These are phyloP conservation scores for Cyrtodaria siliqua DNA, from an alignment of 2,888 invertebrate genomes.

Conservation along the genomic window DNA sequence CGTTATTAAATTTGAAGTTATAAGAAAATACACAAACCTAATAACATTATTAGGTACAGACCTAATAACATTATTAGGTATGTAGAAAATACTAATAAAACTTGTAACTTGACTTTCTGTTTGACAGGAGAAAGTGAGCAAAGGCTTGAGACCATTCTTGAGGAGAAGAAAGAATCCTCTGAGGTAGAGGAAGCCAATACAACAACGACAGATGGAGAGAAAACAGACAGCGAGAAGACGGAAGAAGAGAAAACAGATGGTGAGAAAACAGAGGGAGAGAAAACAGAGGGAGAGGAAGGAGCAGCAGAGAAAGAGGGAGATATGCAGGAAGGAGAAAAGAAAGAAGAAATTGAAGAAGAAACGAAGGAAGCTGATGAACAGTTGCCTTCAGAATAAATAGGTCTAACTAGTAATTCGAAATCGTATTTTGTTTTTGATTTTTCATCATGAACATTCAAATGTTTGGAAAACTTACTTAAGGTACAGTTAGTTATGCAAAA, in stretches of 20 bases:
- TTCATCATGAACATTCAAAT: too few species aligned
- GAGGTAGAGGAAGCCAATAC: slow-evolving; percentile 31
- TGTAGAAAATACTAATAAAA: too few species aligned
- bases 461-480: too few species aligned
- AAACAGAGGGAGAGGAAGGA: slow-evolving; percentile 13
- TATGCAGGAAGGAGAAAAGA: slow-evolving; percentile 1
- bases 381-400: slow-evolving; percentile 25
- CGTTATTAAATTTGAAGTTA: too few species aligned
- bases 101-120: too few species aligned
- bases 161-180: slow-evolving; percentile 64
- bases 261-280: slow-evolving; percentile 23
- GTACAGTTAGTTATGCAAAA: too few species aligned
- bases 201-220: slow-evolving; percentile 7
- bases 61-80: too few species aligned
- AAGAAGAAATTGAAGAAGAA: slow-evolving; percentile 9
- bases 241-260: slow-evolving; percentile 29
- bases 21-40: background rate
- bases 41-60: too few species aligned
- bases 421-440: too few species aligned
- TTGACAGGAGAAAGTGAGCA: slow-evolving; percentile 27
- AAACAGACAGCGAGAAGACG: slow-evolving; percentile 27
- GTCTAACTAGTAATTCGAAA: too few species aligned
- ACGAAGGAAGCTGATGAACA: slow-evolving; percentile 34
- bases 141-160: slow-evolving; percentile 65
- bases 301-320: slow-evolving; percentile 8